These are phyloP conservation scores for Physella acuta DNA, from an alignment of 1,140 invertebrate species.

Conservation along the genomic window DNA sequence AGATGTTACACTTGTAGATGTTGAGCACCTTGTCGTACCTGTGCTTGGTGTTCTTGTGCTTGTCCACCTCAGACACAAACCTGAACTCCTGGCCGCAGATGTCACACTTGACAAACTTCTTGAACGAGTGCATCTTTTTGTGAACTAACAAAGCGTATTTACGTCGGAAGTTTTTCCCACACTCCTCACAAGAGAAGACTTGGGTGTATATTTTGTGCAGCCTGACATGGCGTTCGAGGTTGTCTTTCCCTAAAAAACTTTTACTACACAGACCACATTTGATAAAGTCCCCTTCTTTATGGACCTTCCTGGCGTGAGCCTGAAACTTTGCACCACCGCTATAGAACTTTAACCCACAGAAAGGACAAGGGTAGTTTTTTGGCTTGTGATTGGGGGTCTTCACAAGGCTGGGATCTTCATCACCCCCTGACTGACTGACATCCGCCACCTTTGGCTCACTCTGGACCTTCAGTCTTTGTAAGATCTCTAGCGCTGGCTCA, in stretches of 20 bases:
- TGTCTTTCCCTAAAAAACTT: conserved; percentile 24
- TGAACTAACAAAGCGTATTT: conserved; percentile 29
- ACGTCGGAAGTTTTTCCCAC: conserved; percentile 28
- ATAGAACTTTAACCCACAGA: conserved; percentile 25
- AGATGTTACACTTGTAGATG: conserved; percentile 28
- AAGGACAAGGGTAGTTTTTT: conserved; percentile 22
- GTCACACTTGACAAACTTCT: conserved; percentile 30
- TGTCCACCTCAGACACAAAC: conserved; percentile 31
- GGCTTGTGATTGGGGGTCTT: background rate
- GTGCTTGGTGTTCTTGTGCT: conserved; percentile 29
- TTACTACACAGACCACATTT: conserved; percentile 22
- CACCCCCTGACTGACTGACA: background rate
- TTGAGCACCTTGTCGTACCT: conserved; percentile 25
- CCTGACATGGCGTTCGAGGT: conserved; percentile 19
- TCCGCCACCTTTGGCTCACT: background rate
- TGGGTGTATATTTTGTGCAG: conserved; percentile 22
- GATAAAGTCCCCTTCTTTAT: conserved; percentile 25
- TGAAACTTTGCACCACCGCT: conserved; percentile 26
- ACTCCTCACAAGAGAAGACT: conserved; percentile 28
- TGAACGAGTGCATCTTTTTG: conserved; percentile 30
- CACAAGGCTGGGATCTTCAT: background rate
- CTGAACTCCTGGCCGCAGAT: conserved; percentile 33
- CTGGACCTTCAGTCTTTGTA: conserved; percentile 5
- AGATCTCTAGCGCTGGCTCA: conserved; percentile 1
- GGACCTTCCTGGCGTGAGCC: conserved; percentile 13